Evolutionary conservation across 2,888 invertebrate genomes (phyloP), one percentile per base, ranked within the genome.

Genomic region (Acanthoscelides obtectus): DNA sequence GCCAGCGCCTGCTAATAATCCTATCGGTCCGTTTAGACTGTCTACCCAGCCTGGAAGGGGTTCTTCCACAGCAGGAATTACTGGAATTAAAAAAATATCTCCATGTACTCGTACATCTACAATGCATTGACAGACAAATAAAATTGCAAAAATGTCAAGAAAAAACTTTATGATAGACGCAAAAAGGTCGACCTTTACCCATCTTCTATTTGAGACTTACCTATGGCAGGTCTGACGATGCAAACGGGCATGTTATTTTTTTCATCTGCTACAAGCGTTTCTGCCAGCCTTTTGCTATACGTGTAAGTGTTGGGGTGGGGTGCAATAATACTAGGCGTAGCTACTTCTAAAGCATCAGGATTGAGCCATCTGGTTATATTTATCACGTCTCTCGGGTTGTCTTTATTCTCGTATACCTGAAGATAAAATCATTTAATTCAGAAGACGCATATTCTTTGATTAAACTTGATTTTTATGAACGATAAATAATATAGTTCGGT

Each of bases 251-350:
- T 84, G 68, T 91, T 88, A 0, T 90, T 89, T 75, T 92, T 93
- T 83, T 93, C 92, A 68, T 93, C 91, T 20, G 91, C 89, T 6
- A 98, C 91, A 68, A 96, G 84, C 22, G 91, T 89, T 85, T 98
- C 98, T 0, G 97, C 96, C 74, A 98, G 87, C 73, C 97, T 90
- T 85, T 99, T 99, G 45, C 96, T 96, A 86, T 94, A 97, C 0
- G 97, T 97, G 86, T 98, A 99, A 0, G 97, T 97, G 85, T 98
- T 98, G 0, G 98, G 97, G 83, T 97, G 95, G 12, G 91, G 91
- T 75, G 89, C 87, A 77, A 93, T 86, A 64, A 94, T 85, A 27
- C 90, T 89, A 0, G 91, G 90, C 0, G 93, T 91, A 5, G 94
- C 87, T 21, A 88, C 85, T 69, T 91, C 88, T 25, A 94, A 81